These are phyloP conservation scores for Sebastolobus altivelis DNA, from an alignment of 2,797 vertebrate species.

Conservation along the genomic window DNA sequence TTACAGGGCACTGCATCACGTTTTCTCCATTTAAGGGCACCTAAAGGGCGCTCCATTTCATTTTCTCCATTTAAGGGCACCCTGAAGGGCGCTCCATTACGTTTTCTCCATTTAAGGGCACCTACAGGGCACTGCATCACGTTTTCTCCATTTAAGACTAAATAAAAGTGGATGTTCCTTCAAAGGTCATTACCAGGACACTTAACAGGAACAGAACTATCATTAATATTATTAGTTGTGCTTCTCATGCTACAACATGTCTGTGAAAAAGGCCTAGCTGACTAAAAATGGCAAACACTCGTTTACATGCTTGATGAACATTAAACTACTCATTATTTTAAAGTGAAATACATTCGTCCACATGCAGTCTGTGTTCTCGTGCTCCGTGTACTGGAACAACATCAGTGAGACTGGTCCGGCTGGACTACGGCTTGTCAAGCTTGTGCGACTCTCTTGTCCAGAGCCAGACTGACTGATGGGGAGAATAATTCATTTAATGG, in stretches of 20 bases:
- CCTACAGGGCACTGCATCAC: too few relatives aligned
- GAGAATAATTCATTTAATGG: slow-evolving; percentile 75
- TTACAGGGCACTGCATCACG: too few relatives aligned
- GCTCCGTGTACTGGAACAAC: background rate
- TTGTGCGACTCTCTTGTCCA: slow-evolving; percentile 24
- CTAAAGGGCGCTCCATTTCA: too few relatives aligned
- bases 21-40: too few relatives aligned
- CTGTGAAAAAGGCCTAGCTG: background rate
- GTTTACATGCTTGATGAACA: too few relatives aligned
- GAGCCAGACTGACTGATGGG: slow-evolving; percentile 69
- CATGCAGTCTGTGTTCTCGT: background rate
- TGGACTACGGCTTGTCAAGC: slow-evolving; percentile 34
- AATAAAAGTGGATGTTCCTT: too few relatives aligned
- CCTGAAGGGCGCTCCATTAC: too few relatives aligned
- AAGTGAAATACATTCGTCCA: background rate
- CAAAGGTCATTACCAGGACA: background rate
- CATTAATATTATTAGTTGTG: background rate
- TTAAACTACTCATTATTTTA: background rate
- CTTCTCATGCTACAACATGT: background rate
- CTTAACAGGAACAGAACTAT: background rate
- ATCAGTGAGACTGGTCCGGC: background rate
- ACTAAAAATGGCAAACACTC: background rate
- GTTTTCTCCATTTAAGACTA: too few relatives aligned
- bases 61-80: too few relatives aligned
- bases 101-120: too few relatives aligned